Percentiles rank a stretch among this genome's conserved stretches.
Conservation (phyloP, 2,113 vertebrate genomes). For the Bostrychus sinensis region DNA sequence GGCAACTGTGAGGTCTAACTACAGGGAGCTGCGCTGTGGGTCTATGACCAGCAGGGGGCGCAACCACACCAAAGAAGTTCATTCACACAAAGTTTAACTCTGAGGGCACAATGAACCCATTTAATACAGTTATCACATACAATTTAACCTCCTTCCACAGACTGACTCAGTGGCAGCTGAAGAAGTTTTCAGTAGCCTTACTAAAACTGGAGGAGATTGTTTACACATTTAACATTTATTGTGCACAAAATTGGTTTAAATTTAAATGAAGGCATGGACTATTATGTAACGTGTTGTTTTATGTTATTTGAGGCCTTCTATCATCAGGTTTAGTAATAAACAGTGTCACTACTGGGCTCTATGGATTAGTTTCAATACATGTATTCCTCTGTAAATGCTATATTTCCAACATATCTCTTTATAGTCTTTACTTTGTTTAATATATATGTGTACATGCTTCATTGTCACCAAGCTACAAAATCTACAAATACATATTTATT, state of each 20-base stretch:
- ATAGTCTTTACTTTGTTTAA: no score
- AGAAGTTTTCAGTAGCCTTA: slow-evolving; percentile 42
- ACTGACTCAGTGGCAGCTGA: not conserved
- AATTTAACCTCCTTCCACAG: slow-evolving; percentile 7
- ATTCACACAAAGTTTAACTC: not conserved
- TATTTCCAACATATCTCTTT: no score
- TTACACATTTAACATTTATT: slow-evolving; percentile 16
- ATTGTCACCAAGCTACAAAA: no score
- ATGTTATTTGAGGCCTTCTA: not conserved
- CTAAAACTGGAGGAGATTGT: slow-evolving; percentile 13
- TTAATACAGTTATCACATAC: slow-evolving; percentile 23
- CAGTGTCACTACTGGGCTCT: no score
- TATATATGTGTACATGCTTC: no score
- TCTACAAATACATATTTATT: no score
- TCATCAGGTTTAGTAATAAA: no score
- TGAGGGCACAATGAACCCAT: slow-evolving; percentile 7
- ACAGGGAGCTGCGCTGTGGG: not conserved
- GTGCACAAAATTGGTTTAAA: no score
- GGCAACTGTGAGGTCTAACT: slow-evolving; percentile 78
- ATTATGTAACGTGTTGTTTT: not conserved
- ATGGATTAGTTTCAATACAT: no score
- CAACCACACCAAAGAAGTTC: slow-evolving; percentile 1
- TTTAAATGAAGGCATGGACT: slow-evolving; percentile 36
- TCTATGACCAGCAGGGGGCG: slow-evolving; percentile 53
- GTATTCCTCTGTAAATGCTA: no score